These are phyloP conservation scores for Euzophera pinguis DNA, from an alignment of 2,888 invertebrate species.

Conservation along the genomic window DNA sequence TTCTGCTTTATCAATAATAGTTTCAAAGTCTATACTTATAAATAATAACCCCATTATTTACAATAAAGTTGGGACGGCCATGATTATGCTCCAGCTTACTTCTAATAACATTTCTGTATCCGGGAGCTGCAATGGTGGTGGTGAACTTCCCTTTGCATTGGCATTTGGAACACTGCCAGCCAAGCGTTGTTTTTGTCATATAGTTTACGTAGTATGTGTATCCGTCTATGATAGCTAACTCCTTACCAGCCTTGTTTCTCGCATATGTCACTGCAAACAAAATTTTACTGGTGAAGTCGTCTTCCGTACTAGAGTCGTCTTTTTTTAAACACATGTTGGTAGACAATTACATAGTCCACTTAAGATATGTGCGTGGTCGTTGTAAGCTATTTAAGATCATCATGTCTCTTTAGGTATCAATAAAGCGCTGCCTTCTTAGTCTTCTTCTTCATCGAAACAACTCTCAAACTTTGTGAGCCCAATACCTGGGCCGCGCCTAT, in stretches of 20 bases:
- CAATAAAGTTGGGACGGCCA: conserved; percentile 15
- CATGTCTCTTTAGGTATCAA: no score
- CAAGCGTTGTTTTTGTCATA: background rate
- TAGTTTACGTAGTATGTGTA: conserved; percentile 20
- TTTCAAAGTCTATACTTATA: background rate
- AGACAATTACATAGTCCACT: no score
- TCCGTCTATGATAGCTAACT: conserved; percentile 12
- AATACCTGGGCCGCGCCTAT: no score
- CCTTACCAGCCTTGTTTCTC: background rate
- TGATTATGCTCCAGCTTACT: conserved; percentile 20
- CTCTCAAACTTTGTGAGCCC: no score
- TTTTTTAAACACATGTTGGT: no score
- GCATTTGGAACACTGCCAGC: conserved; percentile 17
- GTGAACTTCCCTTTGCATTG: conserved; percentile 17
- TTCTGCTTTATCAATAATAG: background rate
- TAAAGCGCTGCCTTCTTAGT: no score
- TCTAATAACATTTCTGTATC: background rate
- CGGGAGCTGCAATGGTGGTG: background rate
- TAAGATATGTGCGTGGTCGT: no score
- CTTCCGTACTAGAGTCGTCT: no score
- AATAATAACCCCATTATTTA: conserved; percentile 16
- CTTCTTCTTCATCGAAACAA: no score
- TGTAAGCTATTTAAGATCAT: no score
- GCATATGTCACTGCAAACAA: background rate
- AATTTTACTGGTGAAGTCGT: no score